Percentiles rank a stretch among this genome's conserved stretches.
phyloP scores from a whole-genome alignment of 2,113 vertebrate species.

The Prolemur simus region DNA sequence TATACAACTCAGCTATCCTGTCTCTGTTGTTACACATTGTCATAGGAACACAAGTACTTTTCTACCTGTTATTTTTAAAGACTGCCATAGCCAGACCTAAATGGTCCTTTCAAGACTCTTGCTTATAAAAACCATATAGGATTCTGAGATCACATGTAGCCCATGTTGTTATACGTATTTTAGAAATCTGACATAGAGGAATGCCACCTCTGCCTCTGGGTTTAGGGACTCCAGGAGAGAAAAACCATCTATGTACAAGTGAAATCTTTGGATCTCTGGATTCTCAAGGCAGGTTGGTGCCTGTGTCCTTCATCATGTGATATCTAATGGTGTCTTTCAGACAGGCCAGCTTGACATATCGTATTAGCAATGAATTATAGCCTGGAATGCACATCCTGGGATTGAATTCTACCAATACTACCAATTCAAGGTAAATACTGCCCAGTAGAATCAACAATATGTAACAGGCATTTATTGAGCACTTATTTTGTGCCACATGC shows the following conservation, averaged over 20 bases:
- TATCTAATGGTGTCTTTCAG: neutral
- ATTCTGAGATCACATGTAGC: neutral
- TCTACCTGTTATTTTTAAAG: neutral
- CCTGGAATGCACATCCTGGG: neutral
- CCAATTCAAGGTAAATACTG: neutral
- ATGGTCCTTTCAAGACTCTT: neutral
- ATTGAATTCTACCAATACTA: neutral
- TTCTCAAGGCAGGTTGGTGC: neutral
- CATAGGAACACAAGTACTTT: neutral
- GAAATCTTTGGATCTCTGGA: neutral
- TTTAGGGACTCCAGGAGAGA: neutral
- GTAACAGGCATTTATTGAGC: neutral
- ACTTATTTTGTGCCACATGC: neutral
- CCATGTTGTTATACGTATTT: neutral
- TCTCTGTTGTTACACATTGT: neutral
- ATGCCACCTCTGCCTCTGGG: neutral
- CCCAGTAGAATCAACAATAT: neutral
- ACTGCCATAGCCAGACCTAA: neutral
- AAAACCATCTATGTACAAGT: neutral
- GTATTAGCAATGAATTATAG: neutral
- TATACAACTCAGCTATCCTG: neutral
- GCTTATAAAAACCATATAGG: neutral
- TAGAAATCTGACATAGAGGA: slow-evolving; percentile 10
- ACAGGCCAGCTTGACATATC: neutral
- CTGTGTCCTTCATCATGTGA: neutral